Base-by-base conservation (phyloP, 2,797 vertebrate species). In the Cynodonichthys magdalenae region DNA sequence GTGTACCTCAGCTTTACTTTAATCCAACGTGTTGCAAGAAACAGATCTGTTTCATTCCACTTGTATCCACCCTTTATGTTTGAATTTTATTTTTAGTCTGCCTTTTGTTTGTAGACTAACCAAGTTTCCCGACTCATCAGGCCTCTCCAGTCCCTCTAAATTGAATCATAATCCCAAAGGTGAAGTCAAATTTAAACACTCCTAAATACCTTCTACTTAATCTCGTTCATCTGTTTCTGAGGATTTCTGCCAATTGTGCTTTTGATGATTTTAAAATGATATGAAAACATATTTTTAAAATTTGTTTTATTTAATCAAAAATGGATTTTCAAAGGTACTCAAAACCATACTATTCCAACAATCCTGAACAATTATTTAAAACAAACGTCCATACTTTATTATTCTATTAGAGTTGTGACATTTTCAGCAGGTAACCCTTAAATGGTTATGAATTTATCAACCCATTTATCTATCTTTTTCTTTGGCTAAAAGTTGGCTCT, bases 21-120 rank as follows among this genome's bases (percentile, higher is more conserved):
- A 61, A 66, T 75, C 52, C n/a, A 15, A 9, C 59, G 55, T 53
- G 20, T 39, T 39, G 69, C n/a, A 58, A 20, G 45, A 56, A 59
- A 50, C 59, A 5, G 18, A 75, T 59, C 51, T 29, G 51, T 17
- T 36, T 36, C 15, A 19, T 49, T 14, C 3, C 18, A 44, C 6
- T 2, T 2, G 11, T 20, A 49, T 61, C 47, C 51, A 56, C 34
- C 53, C n/a, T 2, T 27, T 7, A 48, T 63, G 29, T 63, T 41
- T 68, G 44, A 24, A 24, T 24, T n/a, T 2, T 24, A 24, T 60
- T 44, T 54, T 17, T 17, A 1, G 4, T 53, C 12, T 15, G 60
- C 11, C 20, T 9, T 60, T 46, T 56, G 48, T 66, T 57, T 62
- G 19, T 55, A 42, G 14, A 59, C 55, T 45, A 9, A 28, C 29